Conservation (phyloP, 35 echinoderm and acorn worm genomes). For the Amphiura filiformis region DNA sequence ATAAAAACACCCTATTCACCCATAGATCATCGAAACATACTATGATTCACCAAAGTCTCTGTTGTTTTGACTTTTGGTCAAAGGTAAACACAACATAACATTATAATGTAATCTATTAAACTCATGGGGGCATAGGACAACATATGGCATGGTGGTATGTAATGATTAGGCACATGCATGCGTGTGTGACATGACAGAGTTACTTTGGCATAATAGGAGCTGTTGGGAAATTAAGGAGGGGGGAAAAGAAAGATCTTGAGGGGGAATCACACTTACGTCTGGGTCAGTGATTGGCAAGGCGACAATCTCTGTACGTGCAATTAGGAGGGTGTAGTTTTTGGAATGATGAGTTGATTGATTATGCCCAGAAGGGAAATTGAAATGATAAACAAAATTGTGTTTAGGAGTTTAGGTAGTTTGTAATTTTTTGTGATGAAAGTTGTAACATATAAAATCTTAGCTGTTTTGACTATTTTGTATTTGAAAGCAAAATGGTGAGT, state of each 20-base stretch:
- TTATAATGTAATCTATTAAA: not conserved
- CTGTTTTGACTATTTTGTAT: too few species aligned
- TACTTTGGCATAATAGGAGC: not conserved
- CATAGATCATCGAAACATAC: not conserved
- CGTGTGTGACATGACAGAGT: not conserved
- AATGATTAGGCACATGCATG: too few species aligned
- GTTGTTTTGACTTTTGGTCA: conserved; percentile 3
- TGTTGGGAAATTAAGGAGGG: not conserved
- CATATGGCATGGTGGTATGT: not conserved
- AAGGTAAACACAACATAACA: not conserved
- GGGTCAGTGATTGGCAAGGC: not conserved
- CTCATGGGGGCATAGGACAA: not conserved
- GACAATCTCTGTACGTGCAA: not conserved
- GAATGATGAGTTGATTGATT: too few species aligned
- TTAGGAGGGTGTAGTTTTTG: too few species aligned
- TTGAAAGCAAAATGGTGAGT: too few species aligned
- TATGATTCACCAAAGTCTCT: not conserved
- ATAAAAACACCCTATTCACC: not conserved
- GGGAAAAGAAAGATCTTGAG: not conserved
- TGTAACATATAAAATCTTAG: too few species aligned
- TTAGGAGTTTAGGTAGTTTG: too few species aligned
- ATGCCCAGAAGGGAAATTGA: too few species aligned
- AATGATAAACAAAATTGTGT: too few species aligned
- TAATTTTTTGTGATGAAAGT: too few species aligned
- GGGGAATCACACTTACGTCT: not conserved